Evolutionary conservation across 1,140 invertebrate genomes (phyloP).

Genomic region (Oryctes rhinoceros): DNA sequence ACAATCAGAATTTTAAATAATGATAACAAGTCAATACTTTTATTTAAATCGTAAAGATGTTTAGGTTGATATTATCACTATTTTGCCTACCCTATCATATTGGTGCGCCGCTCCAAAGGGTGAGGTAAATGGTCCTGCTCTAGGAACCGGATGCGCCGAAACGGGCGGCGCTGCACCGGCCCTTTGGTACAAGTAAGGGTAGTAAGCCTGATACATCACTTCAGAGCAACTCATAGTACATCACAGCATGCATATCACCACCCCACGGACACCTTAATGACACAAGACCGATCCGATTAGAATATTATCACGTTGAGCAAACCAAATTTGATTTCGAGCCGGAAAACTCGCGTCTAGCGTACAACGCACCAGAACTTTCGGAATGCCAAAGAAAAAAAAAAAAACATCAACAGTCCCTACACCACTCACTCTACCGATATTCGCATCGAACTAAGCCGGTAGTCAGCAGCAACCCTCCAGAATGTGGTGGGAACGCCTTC

Average conservation of each 20-base stretch:
- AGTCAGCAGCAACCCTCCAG: constrained; percentile 35
- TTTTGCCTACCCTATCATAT: constrained; percentile 62
- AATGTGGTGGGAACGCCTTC: not conserved
- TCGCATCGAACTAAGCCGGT: constrained; percentile 27
- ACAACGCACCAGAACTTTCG: not conserved
- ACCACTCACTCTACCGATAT: not conserved
- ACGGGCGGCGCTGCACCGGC: constrained; percentile 61
- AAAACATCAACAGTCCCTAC: constrained; percentile 21
- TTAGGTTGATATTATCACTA: not conserved
- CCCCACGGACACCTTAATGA: constrained; percentile 5
- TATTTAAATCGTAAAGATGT: too few relatives aligned
- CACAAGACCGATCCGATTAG: not conserved
- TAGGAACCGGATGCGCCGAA: constrained; percentile 59
- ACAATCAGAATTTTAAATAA: too few relatives aligned
- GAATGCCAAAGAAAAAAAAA: not conserved
- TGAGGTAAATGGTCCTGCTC: constrained; percentile 59
- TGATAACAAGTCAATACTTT: too few relatives aligned
- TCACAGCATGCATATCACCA: constrained; percentile 39
- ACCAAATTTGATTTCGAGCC: not conserved
- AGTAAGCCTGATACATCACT: constrained; percentile 69
- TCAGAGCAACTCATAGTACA: constrained; percentile 66
- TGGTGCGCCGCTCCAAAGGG: constrained; percentile 62
- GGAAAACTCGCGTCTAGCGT: not conserved
- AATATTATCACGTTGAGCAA: not conserved
- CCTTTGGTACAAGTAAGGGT: constrained; percentile 67